Evolutionary conservation across 2,113 vertebrate species (phyloP).

Genomic region (Lota lota): DNA sequence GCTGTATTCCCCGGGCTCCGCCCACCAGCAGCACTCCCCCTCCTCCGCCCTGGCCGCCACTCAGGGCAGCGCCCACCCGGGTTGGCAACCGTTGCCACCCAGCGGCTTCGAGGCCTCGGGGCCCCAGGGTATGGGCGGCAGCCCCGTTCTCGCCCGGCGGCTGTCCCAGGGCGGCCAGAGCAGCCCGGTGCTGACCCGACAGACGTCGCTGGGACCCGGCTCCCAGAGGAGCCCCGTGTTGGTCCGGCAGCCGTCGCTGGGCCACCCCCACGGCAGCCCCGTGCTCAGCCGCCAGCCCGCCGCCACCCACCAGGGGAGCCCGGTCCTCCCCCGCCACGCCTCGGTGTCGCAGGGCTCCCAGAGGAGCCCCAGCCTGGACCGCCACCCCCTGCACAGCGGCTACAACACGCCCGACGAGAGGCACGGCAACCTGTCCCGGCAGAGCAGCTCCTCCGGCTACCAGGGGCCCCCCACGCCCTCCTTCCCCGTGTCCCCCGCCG

Average conservation of each 20-base stretch:
- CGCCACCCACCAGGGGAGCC: slow-evolving; percentile 76
- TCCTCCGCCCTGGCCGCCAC: slow-evolving; percentile 32
- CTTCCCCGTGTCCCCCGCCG: slow-evolving; percentile 85
- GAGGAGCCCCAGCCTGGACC: slow-evolving; percentile 83
- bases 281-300: slow-evolving; percentile 65
- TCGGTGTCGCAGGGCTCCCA: slow-evolving; percentile 70
- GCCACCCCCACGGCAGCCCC: slow-evolving; percentile 64
- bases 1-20: slow-evolving; percentile 75
- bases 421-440: slow-evolving; percentile 83
- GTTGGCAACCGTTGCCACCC: slow-evolving; percentile 37
- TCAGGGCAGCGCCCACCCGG: slow-evolving; percentile 42
- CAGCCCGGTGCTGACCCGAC: slow-evolving; percentile 58
- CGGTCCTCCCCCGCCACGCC: slow-evolving; percentile 65
- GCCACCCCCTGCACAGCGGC: slow-evolving; percentile 82
- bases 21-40: slow-evolving; percentile 65
- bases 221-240: slow-evolving; percentile 64
- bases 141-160: slow-evolving; percentile 57
- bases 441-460: slow-evolving; percentile 92
- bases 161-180: slow-evolving; percentile 52
- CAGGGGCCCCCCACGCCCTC: slow-evolving; percentile 90
- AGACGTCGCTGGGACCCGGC: slow-evolving; percentile 47
- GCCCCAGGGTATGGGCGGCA: slow-evolving; percentile 37
- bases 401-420: slow-evolving; percentile 87
- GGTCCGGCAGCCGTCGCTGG: slow-evolving; percentile 60
- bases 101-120: slow-evolving; percentile 58